A percentile compares a stretch with the other conserved stretches of the same genome.
phyloP scores from a whole-genome alignment of 2,797 vertebrate species.

The Molossus molossus region DNA sequence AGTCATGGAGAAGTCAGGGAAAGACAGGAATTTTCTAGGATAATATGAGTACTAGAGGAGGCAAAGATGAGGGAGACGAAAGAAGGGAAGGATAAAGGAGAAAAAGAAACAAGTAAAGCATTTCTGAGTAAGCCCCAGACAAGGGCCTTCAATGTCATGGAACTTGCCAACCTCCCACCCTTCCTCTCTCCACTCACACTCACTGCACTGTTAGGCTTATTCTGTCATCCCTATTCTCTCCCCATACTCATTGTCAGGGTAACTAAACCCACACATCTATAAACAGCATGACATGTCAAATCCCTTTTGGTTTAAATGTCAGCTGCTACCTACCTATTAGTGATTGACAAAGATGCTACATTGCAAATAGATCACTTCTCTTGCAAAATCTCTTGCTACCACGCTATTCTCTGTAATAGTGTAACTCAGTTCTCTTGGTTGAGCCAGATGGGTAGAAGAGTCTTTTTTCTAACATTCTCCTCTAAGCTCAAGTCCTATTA shows the following conservation, averaged over 20 bases:
- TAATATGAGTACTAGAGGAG: background rate
- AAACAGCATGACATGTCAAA: constrained; percentile 46
- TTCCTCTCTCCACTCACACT: background rate
- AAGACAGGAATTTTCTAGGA: background rate
- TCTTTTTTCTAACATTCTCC: background rate
- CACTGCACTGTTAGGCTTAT: constrained; percentile 1
- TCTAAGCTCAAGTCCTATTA: constrained; percentile 46
- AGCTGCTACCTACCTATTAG: background rate
- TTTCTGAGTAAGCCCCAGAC: background rate
- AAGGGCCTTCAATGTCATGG: background rate
- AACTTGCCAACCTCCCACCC: background rate
- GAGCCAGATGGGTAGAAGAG: background rate
- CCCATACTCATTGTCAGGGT: background rate
- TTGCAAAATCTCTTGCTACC: constrained; percentile 56
- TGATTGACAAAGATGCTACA: constrained; percentile 9
- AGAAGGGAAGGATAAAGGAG: background rate
- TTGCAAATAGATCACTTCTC: constrained; percentile 13
- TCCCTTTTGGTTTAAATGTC: constrained; percentile 47
- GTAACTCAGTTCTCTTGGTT: background rate
- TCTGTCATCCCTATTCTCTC: background rate
- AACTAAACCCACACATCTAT: constrained; percentile 31
- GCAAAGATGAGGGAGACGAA: background rate
- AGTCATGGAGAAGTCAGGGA: constrained; percentile 10
- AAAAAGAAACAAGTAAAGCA: background rate
- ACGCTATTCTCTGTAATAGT: background rate